Conservation (phyloP, 2,797 vertebrate species). For the Lagorchestes hirsutus region DNA sequence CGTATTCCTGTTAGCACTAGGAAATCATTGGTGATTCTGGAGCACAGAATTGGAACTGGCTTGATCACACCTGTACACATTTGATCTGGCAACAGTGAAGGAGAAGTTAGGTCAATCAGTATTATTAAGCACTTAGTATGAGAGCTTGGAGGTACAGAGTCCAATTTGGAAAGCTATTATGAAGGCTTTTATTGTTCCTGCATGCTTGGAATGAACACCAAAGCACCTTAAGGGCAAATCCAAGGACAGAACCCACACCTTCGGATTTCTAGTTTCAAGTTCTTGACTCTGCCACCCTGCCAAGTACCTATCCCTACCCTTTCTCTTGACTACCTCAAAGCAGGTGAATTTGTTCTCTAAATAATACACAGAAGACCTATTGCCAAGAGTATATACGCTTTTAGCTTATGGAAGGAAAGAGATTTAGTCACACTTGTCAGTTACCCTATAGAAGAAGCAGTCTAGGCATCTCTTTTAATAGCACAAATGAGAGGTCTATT, state of each 20-base stretch:
- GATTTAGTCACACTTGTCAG: conserved; percentile 49
- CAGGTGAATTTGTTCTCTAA: conserved; percentile 36
- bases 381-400: conserved; percentile 39
- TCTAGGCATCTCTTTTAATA: conserved; percentile 58
- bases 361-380: conserved; percentile 16
- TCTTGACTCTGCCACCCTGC: conserved; percentile 33
- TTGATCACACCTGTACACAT: not conserved
- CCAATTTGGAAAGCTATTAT: not conserved
- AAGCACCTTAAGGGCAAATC: not conserved
- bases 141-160: not conserved
- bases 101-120: not conserved
- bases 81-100: not conserved
- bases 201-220: not conserved
- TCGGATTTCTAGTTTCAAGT: not conserved
- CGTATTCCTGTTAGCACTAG: not conserved
- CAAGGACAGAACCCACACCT: not conserved
- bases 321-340: not conserved
- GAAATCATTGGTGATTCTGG: not conserved
- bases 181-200: not conserved
- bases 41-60: not conserved
- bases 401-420: conserved; percentile 44
- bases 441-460: conserved; percentile 51
- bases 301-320: not conserved
- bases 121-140: not conserved
- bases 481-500: conserved; percentile 58